These are phyloP conservation scores for Cylloceria caligata DNA, from an alignment of 2,888 invertebrate genomes.

Conservation along the genomic window DNA sequence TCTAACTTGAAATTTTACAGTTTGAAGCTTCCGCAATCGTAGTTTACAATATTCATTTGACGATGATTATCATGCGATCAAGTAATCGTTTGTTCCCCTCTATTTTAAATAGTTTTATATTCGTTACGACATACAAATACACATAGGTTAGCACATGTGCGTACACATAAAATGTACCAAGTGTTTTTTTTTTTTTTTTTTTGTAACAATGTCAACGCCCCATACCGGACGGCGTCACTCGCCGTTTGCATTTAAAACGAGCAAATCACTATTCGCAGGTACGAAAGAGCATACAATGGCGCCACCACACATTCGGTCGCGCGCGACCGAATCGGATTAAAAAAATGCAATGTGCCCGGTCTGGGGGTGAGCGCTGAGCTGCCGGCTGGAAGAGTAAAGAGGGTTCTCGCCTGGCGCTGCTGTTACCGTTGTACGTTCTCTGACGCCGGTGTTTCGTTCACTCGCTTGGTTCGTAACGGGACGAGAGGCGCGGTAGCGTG, in stretches of 20 bases:
- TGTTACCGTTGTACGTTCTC: conserved; percentile 58
- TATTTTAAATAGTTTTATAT: background rate
- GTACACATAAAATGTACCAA: background rate
- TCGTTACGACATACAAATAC: background rate
- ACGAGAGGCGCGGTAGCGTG: conserved; percentile 63
- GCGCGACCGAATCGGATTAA: conserved; percentile 77
- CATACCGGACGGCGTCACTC: conserved; percentile 68
- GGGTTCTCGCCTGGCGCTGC: conserved; percentile 45
- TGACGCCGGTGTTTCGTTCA: conserved; percentile 69
- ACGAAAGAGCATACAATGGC: conserved; percentile 52
- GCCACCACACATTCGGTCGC: conserved; percentile 61
- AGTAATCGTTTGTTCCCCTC: background rate
- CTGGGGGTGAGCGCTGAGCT: background rate
- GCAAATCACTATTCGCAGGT: conserved; percentile 64
- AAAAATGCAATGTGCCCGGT: conserved; percentile 73
- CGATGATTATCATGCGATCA: conserved; percentile 4
- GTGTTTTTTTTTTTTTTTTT: conserved; percentile 33
- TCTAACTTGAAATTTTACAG: background rate
- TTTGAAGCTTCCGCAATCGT: background rate
- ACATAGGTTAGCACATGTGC: background rate
- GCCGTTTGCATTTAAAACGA: conserved; percentile 80
- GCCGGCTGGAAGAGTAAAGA: conserved; percentile 15
- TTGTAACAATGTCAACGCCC: conserved; percentile 45
- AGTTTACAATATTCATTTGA: background rate
- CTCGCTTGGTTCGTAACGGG: conserved; percentile 68